Conservation (phyloP, 2,113 vertebrate species). For the Chionomys nivalis region DNA sequence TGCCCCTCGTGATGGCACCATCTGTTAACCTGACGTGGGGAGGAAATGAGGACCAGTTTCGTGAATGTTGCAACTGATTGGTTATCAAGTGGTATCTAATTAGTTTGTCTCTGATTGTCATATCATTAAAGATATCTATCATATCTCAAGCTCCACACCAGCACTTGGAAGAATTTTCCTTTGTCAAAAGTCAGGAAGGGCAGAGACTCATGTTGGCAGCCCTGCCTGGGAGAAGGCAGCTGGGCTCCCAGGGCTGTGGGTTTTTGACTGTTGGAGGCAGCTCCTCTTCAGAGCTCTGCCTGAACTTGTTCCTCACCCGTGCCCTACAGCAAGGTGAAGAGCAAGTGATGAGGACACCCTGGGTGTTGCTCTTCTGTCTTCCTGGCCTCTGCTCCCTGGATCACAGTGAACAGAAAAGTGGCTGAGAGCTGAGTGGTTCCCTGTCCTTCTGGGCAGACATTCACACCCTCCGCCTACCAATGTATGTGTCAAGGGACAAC, state of each 20-base stretch:
- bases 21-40: constrained; percentile 70
- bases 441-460: not conserved
- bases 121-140: constrained; percentile 57
- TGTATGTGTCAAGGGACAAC: not conserved
- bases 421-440: not conserved
- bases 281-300: too few species aligned
- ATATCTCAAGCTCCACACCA: not conserved
- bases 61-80: constrained; percentile 65
- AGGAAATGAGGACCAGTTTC: constrained; percentile 54
- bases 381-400: not conserved
- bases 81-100: constrained; percentile 67
- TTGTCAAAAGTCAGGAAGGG: not conserved
- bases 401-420: not conserved
- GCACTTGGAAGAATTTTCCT: not conserved
- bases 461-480: not conserved
- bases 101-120: constrained; percentile 63
- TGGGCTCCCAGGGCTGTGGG: not conserved
- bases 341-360: accelerated
- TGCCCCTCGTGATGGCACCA: constrained; percentile 60
- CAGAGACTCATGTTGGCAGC: accelerated
- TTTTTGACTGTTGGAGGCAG: accelerated
- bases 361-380: not conserved
- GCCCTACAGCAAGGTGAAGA: too few species aligned
- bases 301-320: not conserved
- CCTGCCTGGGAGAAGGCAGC: not conserved